phyloP scores from a whole-genome alignment of 2,113 vertebrate genomes.

The Pyxicephalus adspersus region DNA sequence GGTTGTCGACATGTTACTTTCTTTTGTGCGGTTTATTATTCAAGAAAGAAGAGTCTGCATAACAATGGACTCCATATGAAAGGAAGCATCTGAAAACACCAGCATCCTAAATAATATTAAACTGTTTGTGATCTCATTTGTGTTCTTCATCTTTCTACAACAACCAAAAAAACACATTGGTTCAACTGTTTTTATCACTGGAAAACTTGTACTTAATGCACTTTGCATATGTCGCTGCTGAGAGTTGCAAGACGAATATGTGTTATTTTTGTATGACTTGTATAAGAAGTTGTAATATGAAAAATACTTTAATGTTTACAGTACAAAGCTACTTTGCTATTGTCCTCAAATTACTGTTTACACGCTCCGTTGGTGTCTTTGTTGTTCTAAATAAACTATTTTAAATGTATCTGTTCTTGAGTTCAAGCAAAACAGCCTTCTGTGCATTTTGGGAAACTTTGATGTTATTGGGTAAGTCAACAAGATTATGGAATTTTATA shows the following conservation, averaged over 20 bases:
- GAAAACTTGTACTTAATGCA: not conserved
- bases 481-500: too few relatives aligned
- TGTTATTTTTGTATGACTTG: not conserved
- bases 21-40: too few relatives aligned
- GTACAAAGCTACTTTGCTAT: not conserved
- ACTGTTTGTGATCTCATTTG: not conserved
- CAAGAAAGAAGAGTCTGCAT: not conserved
- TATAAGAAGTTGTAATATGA: not conserved
- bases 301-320: constrained; percentile 7
- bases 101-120: not conserved
- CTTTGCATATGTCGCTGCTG: not conserved
- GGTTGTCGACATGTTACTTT: too few relatives aligned
- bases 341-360: not conserved
- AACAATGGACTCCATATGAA: too few relatives aligned
- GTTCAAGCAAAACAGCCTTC: too few relatives aligned
- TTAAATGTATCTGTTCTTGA: not conserved
- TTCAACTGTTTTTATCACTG: not conserved
- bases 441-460: too few relatives aligned
- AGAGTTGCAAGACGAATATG: not conserved
- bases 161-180: not conserved
- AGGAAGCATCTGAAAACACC: too few relatives aligned
- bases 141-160: not conserved
- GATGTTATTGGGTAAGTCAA: too few relatives aligned
- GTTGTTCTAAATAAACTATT: not conserved
- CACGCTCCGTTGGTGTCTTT: not conserved